Conservation (phyloP, 2,888 invertebrate genomes). For the Oxycera nigricornis region DNA sequence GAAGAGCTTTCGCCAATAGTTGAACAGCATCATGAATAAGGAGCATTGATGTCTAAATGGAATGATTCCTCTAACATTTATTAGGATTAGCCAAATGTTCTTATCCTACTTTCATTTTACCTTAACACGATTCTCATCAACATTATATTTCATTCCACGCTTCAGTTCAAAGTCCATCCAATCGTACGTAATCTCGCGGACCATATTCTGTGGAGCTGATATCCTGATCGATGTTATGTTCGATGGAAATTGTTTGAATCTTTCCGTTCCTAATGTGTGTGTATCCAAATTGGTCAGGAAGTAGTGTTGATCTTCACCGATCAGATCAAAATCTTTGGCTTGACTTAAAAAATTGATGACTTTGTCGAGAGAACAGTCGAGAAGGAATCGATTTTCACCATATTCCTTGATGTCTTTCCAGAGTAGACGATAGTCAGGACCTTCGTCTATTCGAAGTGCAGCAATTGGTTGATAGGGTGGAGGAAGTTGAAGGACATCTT, state of each 20-base stretch:
- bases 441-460: conserved; percentile 66
- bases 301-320: conserved; percentile 61
- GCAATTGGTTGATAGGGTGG: conserved; percentile 68
- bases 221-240: conserved; percentile 75
- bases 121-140: conserved; percentile 31
- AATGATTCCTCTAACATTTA: too few species aligned
- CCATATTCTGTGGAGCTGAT: conserved; percentile 65
- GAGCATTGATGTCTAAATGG: conserved; percentile 69
- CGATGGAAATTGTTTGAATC: conserved; percentile 67
- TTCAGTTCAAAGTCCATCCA: conserved; percentile 57
- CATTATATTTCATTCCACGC: neutral
- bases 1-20: conserved; percentile 65
- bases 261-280: conserved; percentile 68
- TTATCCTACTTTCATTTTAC: neutral
- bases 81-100: too few species aligned
- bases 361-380: conserved; percentile 73
- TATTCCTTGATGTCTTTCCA: conserved; percentile 71
- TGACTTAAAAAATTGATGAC: conserved; percentile 70
- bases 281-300: conserved; percentile 67
- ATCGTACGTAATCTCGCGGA: conserved; percentile 62
- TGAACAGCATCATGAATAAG: conserved; percentile 71
- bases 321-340: conserved; percentile 63
- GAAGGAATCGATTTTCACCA: conserved; percentile 71
- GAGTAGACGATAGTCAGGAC: conserved; percentile 53
- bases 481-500: conserved; percentile 75